A percentile compares a stretch with the other conserved stretches of the same genome.
Evolutionary conservation across 92 coral and sea anemone genomes (phyloP).

Genomic region (Desmophyllum pertusum): DNA sequence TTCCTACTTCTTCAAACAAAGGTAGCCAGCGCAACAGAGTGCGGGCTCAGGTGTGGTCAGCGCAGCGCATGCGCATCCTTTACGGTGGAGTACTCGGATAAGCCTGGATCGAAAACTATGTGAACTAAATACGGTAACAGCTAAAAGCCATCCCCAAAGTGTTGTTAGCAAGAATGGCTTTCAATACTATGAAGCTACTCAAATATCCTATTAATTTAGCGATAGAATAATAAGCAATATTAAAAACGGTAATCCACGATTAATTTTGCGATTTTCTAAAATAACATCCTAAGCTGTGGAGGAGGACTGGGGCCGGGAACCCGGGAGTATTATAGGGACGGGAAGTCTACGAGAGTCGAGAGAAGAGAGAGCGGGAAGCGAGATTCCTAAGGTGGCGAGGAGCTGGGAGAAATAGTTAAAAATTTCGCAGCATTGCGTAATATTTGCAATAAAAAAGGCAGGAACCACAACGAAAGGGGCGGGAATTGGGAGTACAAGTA

Average conservation of each 20-base stretch:
- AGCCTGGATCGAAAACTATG: slow-evolving; percentile 30
- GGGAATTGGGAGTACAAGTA: too few relatives aligned
- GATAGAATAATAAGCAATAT: background rate
- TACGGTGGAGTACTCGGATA: slow-evolving; percentile 31
- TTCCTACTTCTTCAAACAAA: slow-evolving; percentile 24
- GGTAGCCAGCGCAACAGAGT: slow-evolving; percentile 44
- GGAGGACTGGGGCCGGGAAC: too few relatives aligned
- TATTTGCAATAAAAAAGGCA: too few relatives aligned
- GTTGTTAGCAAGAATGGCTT: slow-evolving; percentile 34
- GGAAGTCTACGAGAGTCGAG: too few relatives aligned
- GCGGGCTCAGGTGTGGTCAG: slow-evolving; percentile 63
- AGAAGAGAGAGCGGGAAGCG: too few relatives aligned
- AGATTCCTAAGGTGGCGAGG: too few relatives aligned
- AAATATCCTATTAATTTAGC: slow-evolving; percentile 19
- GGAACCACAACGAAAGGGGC: too few relatives aligned
- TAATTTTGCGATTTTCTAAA: too few relatives aligned
- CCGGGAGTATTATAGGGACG: too few relatives aligned
- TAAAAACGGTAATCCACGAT: background rate
- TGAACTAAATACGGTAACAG: slow-evolving; percentile 43
- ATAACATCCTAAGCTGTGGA: background rate
- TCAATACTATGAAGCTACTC: slow-evolving; percentile 48
- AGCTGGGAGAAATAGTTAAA: too few relatives aligned
- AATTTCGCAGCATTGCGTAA: too few relatives aligned
- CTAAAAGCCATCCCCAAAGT: background rate
- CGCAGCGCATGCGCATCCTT: slow-evolving; percentile 58